Evolutionary conservation across 1,140 invertebrate genomes (phyloP).

Genomic region (Prorops nasuta): DNA sequence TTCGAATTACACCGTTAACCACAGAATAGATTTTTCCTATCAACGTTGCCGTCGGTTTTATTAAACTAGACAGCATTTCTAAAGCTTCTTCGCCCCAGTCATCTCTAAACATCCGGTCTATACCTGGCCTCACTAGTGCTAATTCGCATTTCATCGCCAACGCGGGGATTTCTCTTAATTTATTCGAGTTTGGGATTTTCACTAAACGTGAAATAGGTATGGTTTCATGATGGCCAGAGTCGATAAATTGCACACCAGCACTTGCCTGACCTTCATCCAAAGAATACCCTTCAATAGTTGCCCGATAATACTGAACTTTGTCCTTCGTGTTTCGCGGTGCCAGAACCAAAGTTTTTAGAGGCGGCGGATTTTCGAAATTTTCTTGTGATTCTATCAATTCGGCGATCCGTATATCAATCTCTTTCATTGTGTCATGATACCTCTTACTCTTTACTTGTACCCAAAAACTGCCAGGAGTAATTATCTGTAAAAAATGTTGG

Average conservation of each 20-base stretch:
- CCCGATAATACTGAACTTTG: slow-evolving; percentile 42
- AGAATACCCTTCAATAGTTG: slow-evolving; percentile 33
- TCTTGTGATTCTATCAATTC: too few species aligned
- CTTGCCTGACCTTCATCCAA: slow-evolving; percentile 23
- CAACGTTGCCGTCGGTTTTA: slow-evolving; percentile 12
- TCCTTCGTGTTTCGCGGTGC: slow-evolving; percentile 40
- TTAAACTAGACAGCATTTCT: too few species aligned
- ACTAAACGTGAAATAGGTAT: too few species aligned
- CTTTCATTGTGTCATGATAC: too few species aligned
- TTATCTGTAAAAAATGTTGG: slow-evolving; percentile 49
- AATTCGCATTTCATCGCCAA: slow-evolving; percentile 74
- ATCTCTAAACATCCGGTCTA: slow-evolving; percentile 57
- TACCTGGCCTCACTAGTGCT: slow-evolving; percentile 67
- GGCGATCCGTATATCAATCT: too few species aligned
- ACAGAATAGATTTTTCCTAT: slow-evolving; percentile 73
- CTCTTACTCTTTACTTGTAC: slow-evolving; percentile 56
- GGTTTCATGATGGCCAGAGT: slow-evolving; percentile 82
- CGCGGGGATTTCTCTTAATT: slow-evolving; percentile 52
- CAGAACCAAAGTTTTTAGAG: slow-evolving; percentile 33
- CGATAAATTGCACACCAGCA: slow-evolving; percentile 68
- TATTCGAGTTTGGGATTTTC: too few species aligned
- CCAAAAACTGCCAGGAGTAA: slow-evolving; percentile 65
- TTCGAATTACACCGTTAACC: slow-evolving; percentile 66
- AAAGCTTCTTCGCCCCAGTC: too few species aligned
- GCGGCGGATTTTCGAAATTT: slow-evolving; percentile 4